Evolutionary conservation across 2,888 invertebrate species (phyloP).

Genomic region (Orthosia gothica): DNA sequence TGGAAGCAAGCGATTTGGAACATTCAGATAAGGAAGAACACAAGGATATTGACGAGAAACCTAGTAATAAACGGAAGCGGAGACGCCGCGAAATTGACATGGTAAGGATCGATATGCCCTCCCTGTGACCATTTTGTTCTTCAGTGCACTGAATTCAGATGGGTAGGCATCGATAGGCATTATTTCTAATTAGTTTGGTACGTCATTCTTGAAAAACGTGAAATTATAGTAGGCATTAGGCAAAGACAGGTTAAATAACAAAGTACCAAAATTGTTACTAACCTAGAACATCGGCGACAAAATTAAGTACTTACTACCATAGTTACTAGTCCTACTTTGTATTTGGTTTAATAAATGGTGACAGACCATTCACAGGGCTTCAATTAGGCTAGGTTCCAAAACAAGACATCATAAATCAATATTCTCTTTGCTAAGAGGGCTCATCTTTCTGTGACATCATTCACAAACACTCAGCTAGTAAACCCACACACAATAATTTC

Average conservation of each 20-base stretch:
- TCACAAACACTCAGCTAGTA: slow-evolving; percentile 42
- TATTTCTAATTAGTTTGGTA: slow-evolving; percentile 10
- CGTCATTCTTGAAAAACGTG: neutral
- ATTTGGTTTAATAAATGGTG: neutral
- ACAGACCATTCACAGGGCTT: slow-evolving; percentile 15
- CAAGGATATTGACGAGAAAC: slow-evolving; percentile 84
- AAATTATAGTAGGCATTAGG: neutral
- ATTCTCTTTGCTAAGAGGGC: neutral
- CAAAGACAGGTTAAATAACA: neutral
- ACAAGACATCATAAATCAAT: slow-evolving; percentile 13
- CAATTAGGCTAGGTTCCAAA: slow-evolving; percentile 9
- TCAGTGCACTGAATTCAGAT: slow-evolving; percentile 11
- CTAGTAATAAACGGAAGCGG: slow-evolving; percentile 82
- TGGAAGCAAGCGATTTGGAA: slow-evolving; percentile 88
- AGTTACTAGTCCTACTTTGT: neutral
- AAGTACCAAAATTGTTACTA: slow-evolving; percentile 2
- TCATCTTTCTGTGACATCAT: slow-evolving; percentile 48
- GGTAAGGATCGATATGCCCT: slow-evolving; percentile 72
- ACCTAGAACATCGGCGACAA: neutral
- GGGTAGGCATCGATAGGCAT: neutral
- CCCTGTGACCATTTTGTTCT: slow-evolving; percentile 20
- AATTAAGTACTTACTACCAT: neutral
- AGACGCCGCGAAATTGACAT: slow-evolving; percentile 88
- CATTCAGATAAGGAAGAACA: slow-evolving; percentile 85
- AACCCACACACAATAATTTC: slow-evolving; percentile 13